Evolutionary conservation across 1,140 invertebrate genomes (phyloP).

Genomic region (Platorchestia sp.): DNA sequence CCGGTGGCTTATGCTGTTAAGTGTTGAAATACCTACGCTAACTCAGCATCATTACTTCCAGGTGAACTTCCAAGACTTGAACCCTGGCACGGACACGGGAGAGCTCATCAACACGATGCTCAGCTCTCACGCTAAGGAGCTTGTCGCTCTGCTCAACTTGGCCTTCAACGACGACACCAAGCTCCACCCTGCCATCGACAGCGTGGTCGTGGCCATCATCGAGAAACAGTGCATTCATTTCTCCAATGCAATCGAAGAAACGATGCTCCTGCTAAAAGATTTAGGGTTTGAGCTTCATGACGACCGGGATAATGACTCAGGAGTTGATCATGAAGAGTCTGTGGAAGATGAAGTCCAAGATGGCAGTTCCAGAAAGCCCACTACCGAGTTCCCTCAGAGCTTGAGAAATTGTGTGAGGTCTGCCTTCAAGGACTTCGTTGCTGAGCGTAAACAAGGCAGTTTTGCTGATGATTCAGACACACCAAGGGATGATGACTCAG

Average conservation of each 20-base stretch:
- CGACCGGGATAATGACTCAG: background rate
- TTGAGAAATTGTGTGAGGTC: background rate
- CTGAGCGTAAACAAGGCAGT: background rate
- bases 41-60: background rate
- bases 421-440: background rate
- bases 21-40: background rate
- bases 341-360: background rate
- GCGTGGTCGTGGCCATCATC: background rate
- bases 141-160: background rate
- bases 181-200: background rate
- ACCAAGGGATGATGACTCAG: too few relatives aligned
- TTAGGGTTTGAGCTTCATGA: background rate
- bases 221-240: background rate
- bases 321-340: background rate
- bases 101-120: constrained; percentile 14
- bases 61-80: constrained; percentile 13
- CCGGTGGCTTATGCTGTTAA: too few relatives aligned
- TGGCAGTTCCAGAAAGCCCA: background rate
- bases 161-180: constrained; percentile 6
- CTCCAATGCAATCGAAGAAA: background rate
- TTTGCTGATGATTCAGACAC: background rate
- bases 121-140: background rate
- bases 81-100: background rate
- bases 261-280: background rate
- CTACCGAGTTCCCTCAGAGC: background rate